Conservation (phyloP, 1,140 invertebrate genomes). For the Dreissena polymorpha region DNA sequence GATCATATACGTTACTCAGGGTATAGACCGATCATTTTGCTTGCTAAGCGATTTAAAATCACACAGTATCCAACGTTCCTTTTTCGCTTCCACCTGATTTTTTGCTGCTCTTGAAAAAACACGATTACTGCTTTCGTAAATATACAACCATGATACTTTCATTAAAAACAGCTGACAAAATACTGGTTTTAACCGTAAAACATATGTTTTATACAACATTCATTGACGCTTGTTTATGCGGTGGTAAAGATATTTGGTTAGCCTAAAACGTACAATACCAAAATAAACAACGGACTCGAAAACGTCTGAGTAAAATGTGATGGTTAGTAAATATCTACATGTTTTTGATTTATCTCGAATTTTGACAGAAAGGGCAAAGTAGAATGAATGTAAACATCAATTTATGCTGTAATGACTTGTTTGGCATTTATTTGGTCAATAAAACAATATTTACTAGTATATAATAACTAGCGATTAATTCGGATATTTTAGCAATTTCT, state of each 20-base stretch:
- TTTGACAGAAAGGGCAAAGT: neutral
- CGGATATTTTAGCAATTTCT: too few relatives aligned
- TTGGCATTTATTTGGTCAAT: neutral
- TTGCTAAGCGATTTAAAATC: too few relatives aligned
- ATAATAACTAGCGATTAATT: too few relatives aligned
- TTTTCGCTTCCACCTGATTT: too few relatives aligned
- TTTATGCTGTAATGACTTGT: neutral
- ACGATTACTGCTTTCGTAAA: neutral
- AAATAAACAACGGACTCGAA: neutral
- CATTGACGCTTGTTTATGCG: neutral
- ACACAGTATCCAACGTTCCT: too few relatives aligned
- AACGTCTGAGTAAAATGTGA: neutral
- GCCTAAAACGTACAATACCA: neutral
- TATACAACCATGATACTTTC: constrained; percentile 7
- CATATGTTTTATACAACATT: constrained; percentile 9
- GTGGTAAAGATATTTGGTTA: neutral
- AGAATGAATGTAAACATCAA: neutral
- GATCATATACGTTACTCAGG: too few relatives aligned
- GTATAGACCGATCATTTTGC: too few relatives aligned
- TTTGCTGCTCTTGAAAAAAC: too few relatives aligned
- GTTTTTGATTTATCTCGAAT: neutral
- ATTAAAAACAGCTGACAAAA: constrained; percentile 10
- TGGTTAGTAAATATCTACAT: neutral
- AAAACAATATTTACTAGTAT: neutral
- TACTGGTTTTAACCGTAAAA: neutral